These are phyloP conservation scores for Dichetophora obliterata DNA, from an alignment of 2,888 invertebrate genomes.

Conservation along the genomic window DNA sequence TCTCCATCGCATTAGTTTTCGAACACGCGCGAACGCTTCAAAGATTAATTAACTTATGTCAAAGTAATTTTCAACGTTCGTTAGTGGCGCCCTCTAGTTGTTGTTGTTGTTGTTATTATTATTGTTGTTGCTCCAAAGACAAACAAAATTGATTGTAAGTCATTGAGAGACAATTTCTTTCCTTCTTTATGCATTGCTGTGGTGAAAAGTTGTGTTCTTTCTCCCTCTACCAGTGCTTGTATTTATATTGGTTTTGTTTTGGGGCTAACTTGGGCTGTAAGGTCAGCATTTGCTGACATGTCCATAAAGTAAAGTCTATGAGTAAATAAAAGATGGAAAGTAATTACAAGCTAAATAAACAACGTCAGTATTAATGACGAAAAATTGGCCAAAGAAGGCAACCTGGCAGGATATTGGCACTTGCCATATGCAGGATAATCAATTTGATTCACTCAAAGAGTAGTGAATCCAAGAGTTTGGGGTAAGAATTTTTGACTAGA, in stretches of 20 bases:
- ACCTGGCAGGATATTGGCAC: slow-evolving; percentile 2
- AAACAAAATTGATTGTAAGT: slow-evolving; percentile 67
- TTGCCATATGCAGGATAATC: slow-evolving; percentile 1
- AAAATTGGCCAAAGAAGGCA: slow-evolving; percentile 13
- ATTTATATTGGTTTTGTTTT: slow-evolving; percentile 40
- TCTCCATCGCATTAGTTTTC: slow-evolving; percentile 36
- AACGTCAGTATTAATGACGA: slow-evolving; percentile 41
- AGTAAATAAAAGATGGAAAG: slow-evolving; percentile 67
- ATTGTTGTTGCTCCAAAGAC: slow-evolving; percentile 32
- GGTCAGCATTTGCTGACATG: slow-evolving; percentile 45
- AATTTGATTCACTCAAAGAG: neutral
- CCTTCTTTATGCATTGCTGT: slow-evolving; percentile 38
- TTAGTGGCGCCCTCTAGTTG: slow-evolving; percentile 50
- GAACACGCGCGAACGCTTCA: slow-evolving; percentile 56
- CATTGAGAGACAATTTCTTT: slow-evolving; percentile 68
- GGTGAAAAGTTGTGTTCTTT: slow-evolving; percentile 43
- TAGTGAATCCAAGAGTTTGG: no score
- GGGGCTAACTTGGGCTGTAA: slow-evolving; percentile 4
- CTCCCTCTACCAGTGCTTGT: slow-evolving; percentile 1
- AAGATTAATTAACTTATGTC: slow-evolving; percentile 70
- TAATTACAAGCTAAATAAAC: slow-evolving; percentile 67
- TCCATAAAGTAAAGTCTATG: slow-evolving; percentile 62
- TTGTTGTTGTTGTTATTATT: slow-evolving; percentile 31
- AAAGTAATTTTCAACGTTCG: slow-evolving; percentile 67
- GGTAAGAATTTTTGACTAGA: no score